Base-by-base conservation (phyloP, 2,113 vertebrate species). In the Martes martes region DNA sequence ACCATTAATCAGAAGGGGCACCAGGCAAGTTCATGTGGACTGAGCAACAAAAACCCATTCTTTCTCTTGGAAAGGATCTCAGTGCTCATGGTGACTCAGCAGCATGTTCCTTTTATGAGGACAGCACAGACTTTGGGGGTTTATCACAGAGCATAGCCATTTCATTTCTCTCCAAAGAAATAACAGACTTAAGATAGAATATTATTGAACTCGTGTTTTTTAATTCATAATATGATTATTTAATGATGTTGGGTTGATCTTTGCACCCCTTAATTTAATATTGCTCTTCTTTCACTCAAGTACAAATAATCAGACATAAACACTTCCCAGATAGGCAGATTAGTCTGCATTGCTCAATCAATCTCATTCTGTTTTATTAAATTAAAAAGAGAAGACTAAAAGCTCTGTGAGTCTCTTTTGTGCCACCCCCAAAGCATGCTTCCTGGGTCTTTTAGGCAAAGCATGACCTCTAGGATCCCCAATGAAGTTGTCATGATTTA, bases 1-100 rank as follows among this genome's bases (percentile, higher is more conserved):
- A 61, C 47, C 87, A 84, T 95, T 96, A 87, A 92, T 96, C 95
- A 92, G 90, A 96, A 94, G 36, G 73, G 57, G 67, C 28, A 96
- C 57, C 47, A 96, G 69, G 57, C 90, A 98, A 94, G 45, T 88
- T 94, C 47, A 47, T 78, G 47, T 33, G n/a, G 61, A 76, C 42
- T 78, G 33, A 96, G 95, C 5, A 88, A 23, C 31, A 93, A 96
- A 63, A 50, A 76, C 82, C 1, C 31, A 94, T 88, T 36, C 0
- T 63, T 97, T 96, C 36, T 80, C 96, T n/a, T 42, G 4, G 67
- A 95, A 94, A 79, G 76, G 90, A 82, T 93, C 96, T 95, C 83
- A 97, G 83, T 89, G 39, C 57, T 93, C 92, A 47, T 47, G 23
- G 50, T 76, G 76, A 96, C 63, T 87, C 57, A 52, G 71, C 14